Percentiles rank a stretch among this genome's conserved stretches.
phyloP scores from a whole-genome alignment of 2,888 invertebrate genomes.

The Hypercompe scribonia region DNA sequence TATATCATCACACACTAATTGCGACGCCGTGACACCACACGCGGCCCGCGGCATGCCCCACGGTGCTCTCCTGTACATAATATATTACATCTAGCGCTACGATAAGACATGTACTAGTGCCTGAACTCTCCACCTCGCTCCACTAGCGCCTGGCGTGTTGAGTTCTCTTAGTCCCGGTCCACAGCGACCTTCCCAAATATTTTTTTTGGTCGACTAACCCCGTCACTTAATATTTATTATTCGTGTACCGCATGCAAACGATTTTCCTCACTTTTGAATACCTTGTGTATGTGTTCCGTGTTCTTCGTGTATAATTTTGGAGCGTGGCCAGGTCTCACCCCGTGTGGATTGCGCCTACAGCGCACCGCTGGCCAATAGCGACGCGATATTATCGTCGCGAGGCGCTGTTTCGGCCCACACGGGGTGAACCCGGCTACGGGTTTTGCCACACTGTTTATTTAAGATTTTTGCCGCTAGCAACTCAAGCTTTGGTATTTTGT shows the following conservation, averaged over 20 bases:
- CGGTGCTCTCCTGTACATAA: conserved; percentile 49
- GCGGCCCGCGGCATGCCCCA: conserved; percentile 34
- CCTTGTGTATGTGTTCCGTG: conserved; percentile 78
- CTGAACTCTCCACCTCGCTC: conserved; percentile 30
- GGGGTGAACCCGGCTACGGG: conserved; percentile 53
- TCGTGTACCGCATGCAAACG: conserved; percentile 75
- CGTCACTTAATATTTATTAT: conserved; percentile 59
- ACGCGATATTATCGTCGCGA: conserved; percentile 39
- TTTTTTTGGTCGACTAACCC: conserved; percentile 73
- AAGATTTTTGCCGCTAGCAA: conserved; percentile 75
- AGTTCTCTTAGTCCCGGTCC: conserved; percentile 54
- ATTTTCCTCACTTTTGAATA: conserved; percentile 67
- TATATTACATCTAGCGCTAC: conserved; percentile 56
- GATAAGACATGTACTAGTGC: conserved; percentile 50
- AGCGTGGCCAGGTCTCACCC: conserved; percentile 52
- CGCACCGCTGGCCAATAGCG: conserved; percentile 50
- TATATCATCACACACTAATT: conserved; percentile 52
- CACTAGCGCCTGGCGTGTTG: conserved; percentile 17
- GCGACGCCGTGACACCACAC: conserved; percentile 51
- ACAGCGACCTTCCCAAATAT: conserved; percentile 76
- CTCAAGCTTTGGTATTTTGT: conserved; percentile 73
- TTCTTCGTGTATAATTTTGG: conserved; percentile 64
- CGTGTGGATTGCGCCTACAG: conserved; percentile 52
- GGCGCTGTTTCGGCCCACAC: conserved; percentile 49
- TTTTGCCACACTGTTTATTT: conserved; percentile 68